Base-by-base conservation (phyloP, 2,888 invertebrate species). In the Smittia aterrima region DNA sequence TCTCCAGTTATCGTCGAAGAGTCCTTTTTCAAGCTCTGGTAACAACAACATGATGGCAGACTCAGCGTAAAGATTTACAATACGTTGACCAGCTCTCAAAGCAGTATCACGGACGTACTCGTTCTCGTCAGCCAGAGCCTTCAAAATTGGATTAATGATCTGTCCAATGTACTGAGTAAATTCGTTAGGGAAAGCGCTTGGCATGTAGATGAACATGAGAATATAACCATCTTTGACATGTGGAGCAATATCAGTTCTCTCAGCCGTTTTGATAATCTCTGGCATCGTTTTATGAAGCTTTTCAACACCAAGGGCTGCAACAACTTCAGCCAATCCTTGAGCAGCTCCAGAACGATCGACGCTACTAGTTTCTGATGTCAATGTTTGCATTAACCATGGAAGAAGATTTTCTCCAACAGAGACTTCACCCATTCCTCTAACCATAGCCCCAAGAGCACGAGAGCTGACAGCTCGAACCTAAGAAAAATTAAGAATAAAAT, bases 141-240 rank as follows among this genome's bases (percentile, higher is more conserved):
- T 95, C 38, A 99, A 86, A 77, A 99, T 97, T 0, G 98, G 96
- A 82, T 95, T 97, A 79, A 99, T 95, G 78, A 99, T 98, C 81
- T 95, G 94, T 0, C 97, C 93, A 79, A 98, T 93, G 84, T 98
- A 99, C 0, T 93, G 94, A 0, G 93, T 92, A 84, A 99, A 99
- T 81, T 96, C 95, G 77, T 91, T 90, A 4, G 95, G 95, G 84
- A 99, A 98, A 11, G 97, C 96, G 76, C 92, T 92, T 1, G 99
- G 99, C 91, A 99, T 93, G 85, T 98, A 99, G 80, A 99, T 98
- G 83, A 98, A 99, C 95, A 99, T 96, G 96, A 99, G 97, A 76
- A 99, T 97, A 85, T 99, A 99, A 58, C 99, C 99, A 84, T 99
- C 99, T 80, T 98, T 95, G 1, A 99, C 98, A 83, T 97, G 96